phyloP scores from a whole-genome alignment of 2,888 invertebrate genomes.

The Dromius quadrimaculatus region DNA sequence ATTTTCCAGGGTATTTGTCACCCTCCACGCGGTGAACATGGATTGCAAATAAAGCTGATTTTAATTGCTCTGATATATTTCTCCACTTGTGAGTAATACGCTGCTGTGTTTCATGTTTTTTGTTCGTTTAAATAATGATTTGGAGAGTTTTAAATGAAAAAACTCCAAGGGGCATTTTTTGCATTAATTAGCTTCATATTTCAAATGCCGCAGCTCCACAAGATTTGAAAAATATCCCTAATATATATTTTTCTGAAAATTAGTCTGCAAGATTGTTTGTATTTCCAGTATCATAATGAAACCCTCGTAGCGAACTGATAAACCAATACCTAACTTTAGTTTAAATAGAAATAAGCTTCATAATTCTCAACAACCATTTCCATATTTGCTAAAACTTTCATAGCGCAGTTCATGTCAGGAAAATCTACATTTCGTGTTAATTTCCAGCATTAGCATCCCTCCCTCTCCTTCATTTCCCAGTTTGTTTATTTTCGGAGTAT shows the following conservation, averaged over 20 bases:
- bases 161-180: too few relatives aligned
- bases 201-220: too few relatives aligned
- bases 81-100: slow-evolving; percentile 29
- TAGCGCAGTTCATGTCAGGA: slow-evolving; percentile 6
- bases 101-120: neutral
- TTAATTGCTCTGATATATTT: slow-evolving; percentile 44
- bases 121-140: neutral
- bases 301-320: too few relatives aligned
- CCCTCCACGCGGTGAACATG: slow-evolving; percentile 13
- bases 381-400: slow-evolving; percentile 35
- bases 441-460: neutral
- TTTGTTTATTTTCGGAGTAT: neutral
- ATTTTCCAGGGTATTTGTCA: slow-evolving; percentile 43
- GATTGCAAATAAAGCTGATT: slow-evolving; percentile 44
- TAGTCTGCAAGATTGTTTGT: too few relatives aligned
- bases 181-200: too few relatives aligned
- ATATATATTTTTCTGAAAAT: too few relatives aligned
- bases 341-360: neutral
- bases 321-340: neutral
- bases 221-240: too few relatives aligned
- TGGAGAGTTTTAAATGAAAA: neutral
- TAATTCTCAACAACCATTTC: slow-evolving; percentile 8
- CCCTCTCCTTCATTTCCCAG: neutral
- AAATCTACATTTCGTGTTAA: slow-evolving; percentile 28
- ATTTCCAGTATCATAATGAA: too few relatives aligned